A percentile compares a stretch with the other conserved stretches of the same genome.
phyloP scores from a whole-genome alignment of 2,797 vertebrate genomes.

The Tarsius wallacei region DNA sequence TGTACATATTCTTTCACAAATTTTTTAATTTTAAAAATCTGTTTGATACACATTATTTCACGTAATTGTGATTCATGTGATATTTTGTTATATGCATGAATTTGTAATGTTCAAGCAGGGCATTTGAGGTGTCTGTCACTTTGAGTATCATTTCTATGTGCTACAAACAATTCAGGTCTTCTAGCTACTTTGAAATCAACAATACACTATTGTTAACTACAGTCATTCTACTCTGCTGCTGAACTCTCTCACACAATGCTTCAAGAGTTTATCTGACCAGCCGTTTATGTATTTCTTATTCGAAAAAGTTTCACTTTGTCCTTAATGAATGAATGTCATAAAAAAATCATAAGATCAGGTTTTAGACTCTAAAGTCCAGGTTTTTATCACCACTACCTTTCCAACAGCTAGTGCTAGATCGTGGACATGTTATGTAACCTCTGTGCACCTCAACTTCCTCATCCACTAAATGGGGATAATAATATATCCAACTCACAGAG shows the following conservation, averaged over 20 bases:
- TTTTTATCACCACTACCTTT: not conserved
- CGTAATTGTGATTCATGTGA: not conserved
- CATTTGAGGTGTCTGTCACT: not conserved
- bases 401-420: not conserved
- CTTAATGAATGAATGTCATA: not conserved
- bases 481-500: not conserved
- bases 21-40: not conserved
- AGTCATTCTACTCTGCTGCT: not conserved
- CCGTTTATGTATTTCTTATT: not conserved
- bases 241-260: not conserved
- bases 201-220: not conserved
- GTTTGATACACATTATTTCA: not conserved
- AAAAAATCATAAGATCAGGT: not conserved
- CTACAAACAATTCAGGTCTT: not conserved
- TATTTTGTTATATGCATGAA: not conserved
- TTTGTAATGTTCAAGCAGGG: not conserved
- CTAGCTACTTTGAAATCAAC: not conserved
- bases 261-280: not conserved
- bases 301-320: constrained; percentile 17
- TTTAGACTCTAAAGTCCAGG: not conserved
- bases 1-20: not conserved
- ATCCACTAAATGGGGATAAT: not conserved
- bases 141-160: not conserved
- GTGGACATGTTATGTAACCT: not conserved
- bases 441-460: constrained; percentile 10